Evolutionary conservation across 2,888 invertebrate species (phyloP).

Genomic region (Hipparchia semele): DNA sequence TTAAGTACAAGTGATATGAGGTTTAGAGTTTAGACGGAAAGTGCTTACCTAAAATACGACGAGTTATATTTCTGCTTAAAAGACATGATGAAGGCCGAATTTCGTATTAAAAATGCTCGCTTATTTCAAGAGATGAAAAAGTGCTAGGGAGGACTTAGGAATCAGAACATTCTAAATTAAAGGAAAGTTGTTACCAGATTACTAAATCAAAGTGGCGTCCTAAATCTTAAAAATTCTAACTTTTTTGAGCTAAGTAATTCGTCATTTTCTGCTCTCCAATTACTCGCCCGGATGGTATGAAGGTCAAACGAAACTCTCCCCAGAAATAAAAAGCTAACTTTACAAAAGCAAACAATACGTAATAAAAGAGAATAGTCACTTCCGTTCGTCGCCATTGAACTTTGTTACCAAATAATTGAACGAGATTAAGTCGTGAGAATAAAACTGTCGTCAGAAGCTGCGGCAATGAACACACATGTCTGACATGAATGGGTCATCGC

Average conservation of each 20-base stretch:
- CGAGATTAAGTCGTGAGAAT: slow-evolving; percentile 28
- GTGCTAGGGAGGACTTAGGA: background rate
- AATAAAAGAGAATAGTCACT: slow-evolving; percentile 29
- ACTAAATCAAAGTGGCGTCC: background rate
- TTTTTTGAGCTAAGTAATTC: background rate
- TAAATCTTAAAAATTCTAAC: background rate
- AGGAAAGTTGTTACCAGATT: background rate
- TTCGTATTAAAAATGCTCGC: background rate
- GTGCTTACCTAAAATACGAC: too few species aligned
- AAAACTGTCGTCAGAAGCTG: slow-evolving; percentile 21
- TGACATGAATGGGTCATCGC: slow-evolving; percentile 35
- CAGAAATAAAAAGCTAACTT: slow-evolving; percentile 14
- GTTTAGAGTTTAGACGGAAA: background rate
- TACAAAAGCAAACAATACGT: slow-evolving; percentile 22
- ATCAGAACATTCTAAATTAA: background rate
- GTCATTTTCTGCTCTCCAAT: background rate
- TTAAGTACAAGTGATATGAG: background rate
- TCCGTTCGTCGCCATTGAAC: slow-evolving; percentile 34
- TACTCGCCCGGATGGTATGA: background rate
- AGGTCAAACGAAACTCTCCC: background rate
- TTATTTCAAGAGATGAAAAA: background rate
- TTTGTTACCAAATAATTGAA: slow-evolving; percentile 34
- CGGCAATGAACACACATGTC: slow-evolving; percentile 27
- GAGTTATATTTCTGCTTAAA: too few species aligned
- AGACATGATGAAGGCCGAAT: background rate